Evolutionary conservation across 2,113 vertebrate genomes (phyloP).

Genomic region (Gymnocephalus cernua): DNA sequence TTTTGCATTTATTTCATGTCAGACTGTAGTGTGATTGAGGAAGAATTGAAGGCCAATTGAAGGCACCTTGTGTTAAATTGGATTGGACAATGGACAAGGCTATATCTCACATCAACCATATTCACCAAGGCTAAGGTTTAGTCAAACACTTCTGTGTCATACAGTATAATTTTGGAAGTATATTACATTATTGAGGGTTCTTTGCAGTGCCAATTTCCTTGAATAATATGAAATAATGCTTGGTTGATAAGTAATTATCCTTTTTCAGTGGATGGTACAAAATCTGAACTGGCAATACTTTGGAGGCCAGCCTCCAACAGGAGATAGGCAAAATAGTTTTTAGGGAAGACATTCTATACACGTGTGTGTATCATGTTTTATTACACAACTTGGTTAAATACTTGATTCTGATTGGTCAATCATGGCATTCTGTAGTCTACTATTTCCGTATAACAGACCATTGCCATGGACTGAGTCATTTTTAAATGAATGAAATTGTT

Average conservation of each 20-base stretch:
- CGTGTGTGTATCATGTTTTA: not conserved
- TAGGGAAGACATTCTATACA: not conserved
- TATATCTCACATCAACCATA: not conserved
- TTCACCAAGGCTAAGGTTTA: not conserved
- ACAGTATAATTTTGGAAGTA: not conserved
- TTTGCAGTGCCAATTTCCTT: not conserved
- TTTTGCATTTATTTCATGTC: not conserved
- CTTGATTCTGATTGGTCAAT: too few relatives aligned
- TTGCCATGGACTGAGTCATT: too few relatives aligned
- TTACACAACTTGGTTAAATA: too few relatives aligned
- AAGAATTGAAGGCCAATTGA: not conserved
- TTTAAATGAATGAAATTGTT: too few relatives aligned
- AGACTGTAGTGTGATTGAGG: not conserved
- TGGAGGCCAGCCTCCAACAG: not conserved
- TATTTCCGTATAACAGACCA: too few relatives aligned
- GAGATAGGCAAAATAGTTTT: not conserved
- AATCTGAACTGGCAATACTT: not conserved
- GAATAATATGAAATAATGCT: not conserved
- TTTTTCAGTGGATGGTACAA: not conserved
- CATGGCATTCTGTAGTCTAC: too few relatives aligned
- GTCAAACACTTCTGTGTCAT: not conserved
- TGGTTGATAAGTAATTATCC: not conserved
- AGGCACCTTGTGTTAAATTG: not conserved
- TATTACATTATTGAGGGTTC: not conserved
- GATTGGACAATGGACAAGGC: not conserved